Evolutionary conservation across 1,140 invertebrate genomes (phyloP).

Genomic region (Solenopsis fugax): DNA sequence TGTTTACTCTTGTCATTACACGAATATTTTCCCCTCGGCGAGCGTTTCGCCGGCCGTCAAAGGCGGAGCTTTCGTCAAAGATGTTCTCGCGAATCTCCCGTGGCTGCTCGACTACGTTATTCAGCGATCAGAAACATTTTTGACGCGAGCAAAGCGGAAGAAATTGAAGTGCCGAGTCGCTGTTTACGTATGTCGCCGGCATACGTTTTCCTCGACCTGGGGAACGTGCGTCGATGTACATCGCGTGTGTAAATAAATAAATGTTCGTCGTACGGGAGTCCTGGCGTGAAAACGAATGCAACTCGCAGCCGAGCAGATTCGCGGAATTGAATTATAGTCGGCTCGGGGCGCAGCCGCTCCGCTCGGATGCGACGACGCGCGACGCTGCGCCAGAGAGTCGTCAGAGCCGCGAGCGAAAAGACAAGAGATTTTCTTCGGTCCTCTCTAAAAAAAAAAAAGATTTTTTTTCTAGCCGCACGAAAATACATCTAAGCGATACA

Average conservation of each 20-base stretch:
- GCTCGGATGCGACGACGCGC: too few species aligned
- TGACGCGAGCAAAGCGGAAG: not conserved
- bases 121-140: constrained; percentile 7
- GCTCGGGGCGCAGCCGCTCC: too few species aligned
- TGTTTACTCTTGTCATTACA: constrained; percentile 25
- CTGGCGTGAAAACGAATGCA: constrained; percentile 19
- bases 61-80: constrained; percentile 5
- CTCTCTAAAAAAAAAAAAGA: too few species aligned
- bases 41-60: constrained; percentile 6
- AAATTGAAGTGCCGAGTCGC: not conserved
- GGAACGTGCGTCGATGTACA: not conserved
- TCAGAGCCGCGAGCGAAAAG: not conserved
- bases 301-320: constrained; percentile 3
- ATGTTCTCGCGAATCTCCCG: constrained; percentile 15
- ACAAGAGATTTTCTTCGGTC: not conserved
- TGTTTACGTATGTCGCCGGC: not conserved
- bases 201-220: not conserved
- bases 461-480: not conserved
- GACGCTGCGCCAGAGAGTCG: too few species aligned
- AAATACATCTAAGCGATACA: not conserved
- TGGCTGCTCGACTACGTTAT: not conserved
- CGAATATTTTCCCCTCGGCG: constrained; percentile 24
- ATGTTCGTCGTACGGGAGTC: too few species aligned
- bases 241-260: constrained; percentile 9
- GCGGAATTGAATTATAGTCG: constrained; percentile 1